Base-by-base conservation (phyloP, 2,797 vertebrate species). In the Pseudopleuronectes americanus region DNA sequence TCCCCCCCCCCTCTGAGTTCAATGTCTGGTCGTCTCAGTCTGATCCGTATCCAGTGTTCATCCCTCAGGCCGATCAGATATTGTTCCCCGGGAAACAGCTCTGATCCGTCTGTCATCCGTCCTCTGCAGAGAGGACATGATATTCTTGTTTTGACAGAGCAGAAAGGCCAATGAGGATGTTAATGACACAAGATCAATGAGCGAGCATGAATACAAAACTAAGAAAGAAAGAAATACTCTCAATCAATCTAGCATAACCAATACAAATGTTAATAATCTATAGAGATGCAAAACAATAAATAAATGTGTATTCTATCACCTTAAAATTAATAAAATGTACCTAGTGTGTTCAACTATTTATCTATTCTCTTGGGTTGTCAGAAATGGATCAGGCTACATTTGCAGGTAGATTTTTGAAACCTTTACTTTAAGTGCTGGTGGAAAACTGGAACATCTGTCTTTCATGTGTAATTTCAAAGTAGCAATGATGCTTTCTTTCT, bases 31-130 rank as follows among this genome's bases (percentile, higher is more conserved):
- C 10, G 21, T 78, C 69, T 68, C 43, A 1, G 78, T 79, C 76
- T 76, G 80, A 77, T 84, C 77, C 67, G 48, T 81, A 81, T 83
- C 81, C 71, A 64, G 79, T 81, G 76, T 79, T 87, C 68, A 68
- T 75, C 67, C 74, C 76, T 74, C 64, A 1, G 28, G 80, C 76
- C 68, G 69, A 87, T 79, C 72, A 76, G 70, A 74, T 74, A 58
- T 56, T 0, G n/a, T 77, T 84, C 64, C 74, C 60, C 57, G 64
- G 59, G 74, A 81, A 80, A 72, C 55, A 74, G 73, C 45, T 61
- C 71, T 56, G 45, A 87, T 72, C 59, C 71, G 63, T n/a, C 66
- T 52, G 60, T 43, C 70, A 59, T 78, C 71, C 64, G 58, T 63
- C 73, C 54, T 77, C 57, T 55, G 74, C 67, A 65, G 68, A 72